Evolutionary conservation across 2,113 vertebrate species (phyloP).

Genomic region (Hypanus sabinus): DNA sequence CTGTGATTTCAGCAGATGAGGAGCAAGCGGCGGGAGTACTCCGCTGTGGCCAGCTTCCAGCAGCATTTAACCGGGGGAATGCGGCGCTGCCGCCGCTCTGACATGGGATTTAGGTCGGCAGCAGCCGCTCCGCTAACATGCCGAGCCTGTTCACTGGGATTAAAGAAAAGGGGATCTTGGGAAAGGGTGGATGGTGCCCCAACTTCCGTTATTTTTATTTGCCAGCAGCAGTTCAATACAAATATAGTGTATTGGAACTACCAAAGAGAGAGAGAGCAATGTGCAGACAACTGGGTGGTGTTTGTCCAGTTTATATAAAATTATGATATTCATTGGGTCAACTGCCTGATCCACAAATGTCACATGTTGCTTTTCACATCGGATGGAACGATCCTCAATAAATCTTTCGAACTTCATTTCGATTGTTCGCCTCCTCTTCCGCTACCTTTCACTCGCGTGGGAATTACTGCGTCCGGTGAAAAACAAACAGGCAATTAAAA

Average conservation of each 20-base stretch:
- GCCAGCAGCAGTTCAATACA: not conserved
- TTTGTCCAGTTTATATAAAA: not conserved
- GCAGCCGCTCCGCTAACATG: not conserved
- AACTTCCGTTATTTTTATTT: slow-evolving; percentile 7
- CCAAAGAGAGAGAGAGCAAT: not conserved
- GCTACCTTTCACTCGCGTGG: not conserved
- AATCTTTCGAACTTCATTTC: not conserved
- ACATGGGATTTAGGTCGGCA: no score
- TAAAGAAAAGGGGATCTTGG: slow-evolving; percentile 10
- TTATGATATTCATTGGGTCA: not conserved
- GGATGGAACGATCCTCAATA: not conserved
- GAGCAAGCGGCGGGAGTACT: no score
- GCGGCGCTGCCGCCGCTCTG: not conserved
- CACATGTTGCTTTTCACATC: not conserved
- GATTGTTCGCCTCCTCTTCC: not conserved
- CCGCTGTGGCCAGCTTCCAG: not conserved
- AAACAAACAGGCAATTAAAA: not conserved
- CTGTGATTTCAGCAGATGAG: not conserved
- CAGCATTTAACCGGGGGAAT: not conserved
- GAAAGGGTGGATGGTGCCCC: not conserved
- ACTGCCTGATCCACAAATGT: not conserved
- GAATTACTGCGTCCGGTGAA: not conserved
- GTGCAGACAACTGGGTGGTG: not conserved
- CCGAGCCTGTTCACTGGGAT: slow-evolving; percentile 16
- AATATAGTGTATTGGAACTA: not conserved